A percentile compares a stretch with the other conserved stretches of the same genome.
Evolutionary conservation across 2,888 invertebrate genomes (phyloP).

Genomic region (Unio pictorum): DNA sequence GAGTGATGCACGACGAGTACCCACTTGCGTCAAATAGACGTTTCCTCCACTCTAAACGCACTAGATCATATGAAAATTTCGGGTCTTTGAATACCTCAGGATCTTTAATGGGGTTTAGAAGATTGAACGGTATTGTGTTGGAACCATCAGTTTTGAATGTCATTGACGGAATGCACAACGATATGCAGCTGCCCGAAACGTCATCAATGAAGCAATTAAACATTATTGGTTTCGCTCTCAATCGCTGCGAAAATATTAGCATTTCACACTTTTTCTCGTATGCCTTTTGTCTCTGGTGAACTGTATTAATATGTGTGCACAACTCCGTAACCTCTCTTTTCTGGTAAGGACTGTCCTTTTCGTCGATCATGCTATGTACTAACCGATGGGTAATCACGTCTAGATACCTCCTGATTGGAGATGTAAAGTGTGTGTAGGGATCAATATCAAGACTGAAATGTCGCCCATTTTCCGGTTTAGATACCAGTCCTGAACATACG

Average conservation of each 20-base stretch:
- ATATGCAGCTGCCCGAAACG: slow-evolving; percentile 19
- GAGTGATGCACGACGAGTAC: slow-evolving; percentile 10
- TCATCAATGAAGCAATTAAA: slow-evolving; percentile 20
- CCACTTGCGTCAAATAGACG: slow-evolving; percentile 2
- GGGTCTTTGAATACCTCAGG: slow-evolving; percentile 13
- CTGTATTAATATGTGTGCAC: slow-evolving; percentile 23
- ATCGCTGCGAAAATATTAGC: slow-evolving; percentile 15
- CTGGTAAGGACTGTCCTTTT: slow-evolving; percentile 14
- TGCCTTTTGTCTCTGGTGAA: slow-evolving; percentile 17
- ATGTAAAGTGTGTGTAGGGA: slow-evolving; percentile 24
- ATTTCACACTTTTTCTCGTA: slow-evolving; percentile 25
- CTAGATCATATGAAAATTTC: neutral
- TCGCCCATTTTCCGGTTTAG: neutral
- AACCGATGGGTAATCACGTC: slow-evolving; percentile 29
- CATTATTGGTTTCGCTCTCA: slow-evolving; percentile 20
- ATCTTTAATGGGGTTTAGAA: slow-evolving; percentile 12
- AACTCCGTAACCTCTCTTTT: slow-evolving; percentile 20
- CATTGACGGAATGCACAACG: slow-evolving; percentile 23
- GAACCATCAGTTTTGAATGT: slow-evolving; percentile 5
- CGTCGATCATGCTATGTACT: slow-evolving; percentile 25
- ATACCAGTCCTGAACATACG: slow-evolving; percentile 7
- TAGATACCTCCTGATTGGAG: slow-evolving; percentile 24
- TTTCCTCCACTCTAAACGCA: slow-evolving; percentile 8
- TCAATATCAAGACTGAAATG: slow-evolving; percentile 28
- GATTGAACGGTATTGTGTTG: slow-evolving; percentile 20